Evolutionary conservation across 2,797 vertebrate genomes (phyloP).

Genomic region (Amniataba percoides): DNA sequence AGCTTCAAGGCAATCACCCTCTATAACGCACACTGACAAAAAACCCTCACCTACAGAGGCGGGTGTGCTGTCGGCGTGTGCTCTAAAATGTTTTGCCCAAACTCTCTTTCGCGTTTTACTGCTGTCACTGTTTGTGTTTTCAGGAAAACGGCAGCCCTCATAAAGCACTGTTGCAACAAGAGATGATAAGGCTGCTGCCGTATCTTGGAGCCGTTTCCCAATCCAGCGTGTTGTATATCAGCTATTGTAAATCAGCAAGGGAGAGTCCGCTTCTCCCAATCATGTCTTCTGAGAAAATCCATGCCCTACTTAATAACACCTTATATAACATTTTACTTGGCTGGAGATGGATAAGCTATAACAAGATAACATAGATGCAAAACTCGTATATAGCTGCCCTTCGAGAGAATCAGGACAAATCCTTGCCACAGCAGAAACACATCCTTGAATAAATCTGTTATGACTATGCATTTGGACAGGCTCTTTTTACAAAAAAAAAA

Average conservation of each 20-base stretch:
- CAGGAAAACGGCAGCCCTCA: background rate
- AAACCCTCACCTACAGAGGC: conserved; percentile 3
- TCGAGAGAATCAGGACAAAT: conserved; percentile 15
- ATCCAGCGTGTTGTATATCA: conserved; percentile 4
- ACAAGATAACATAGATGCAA: conserved; percentile 44
- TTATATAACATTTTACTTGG: conserved; percentile 68
- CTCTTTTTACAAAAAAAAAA: conserved; percentile 7
- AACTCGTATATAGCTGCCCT: background rate
- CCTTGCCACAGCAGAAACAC: background rate
- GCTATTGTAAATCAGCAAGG: conserved; percentile 32
- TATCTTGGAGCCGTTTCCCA: conserved; percentile 19
- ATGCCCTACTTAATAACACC: conserved; percentile 62
- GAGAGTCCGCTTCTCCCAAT: conserved; percentile 9
- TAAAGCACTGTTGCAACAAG: conserved; percentile 6
- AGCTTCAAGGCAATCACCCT: conserved; percentile 19
- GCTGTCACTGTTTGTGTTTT: conserved; percentile 11
- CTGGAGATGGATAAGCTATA: conserved; percentile 48
- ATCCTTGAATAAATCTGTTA: conserved; percentile 20
- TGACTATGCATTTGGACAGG: conserved; percentile 11
- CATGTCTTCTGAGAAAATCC: conserved; percentile 55
- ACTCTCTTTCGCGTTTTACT: background rate
- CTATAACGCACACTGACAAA: background rate
- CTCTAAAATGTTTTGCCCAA: background rate
- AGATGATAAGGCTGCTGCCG: conserved; percentile 28
- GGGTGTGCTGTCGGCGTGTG: background rate